These are phyloP conservation scores for Diacarnus erythraeanus DNA, from an alignment of 37 sponge, comb jelly and placozoan genomes.

Conservation along the genomic window DNA sequence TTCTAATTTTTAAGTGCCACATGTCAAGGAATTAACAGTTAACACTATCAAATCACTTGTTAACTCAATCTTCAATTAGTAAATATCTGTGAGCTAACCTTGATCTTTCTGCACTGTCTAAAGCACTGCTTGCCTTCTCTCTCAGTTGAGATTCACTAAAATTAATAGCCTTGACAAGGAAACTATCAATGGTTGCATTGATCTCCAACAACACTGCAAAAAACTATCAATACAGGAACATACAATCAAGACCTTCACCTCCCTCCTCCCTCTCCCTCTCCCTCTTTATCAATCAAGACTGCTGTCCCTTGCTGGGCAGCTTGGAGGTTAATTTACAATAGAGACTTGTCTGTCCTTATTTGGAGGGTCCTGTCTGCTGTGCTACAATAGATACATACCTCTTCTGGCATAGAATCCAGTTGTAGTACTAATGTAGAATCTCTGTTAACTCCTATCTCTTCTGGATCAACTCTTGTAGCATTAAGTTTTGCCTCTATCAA, in stretches of 20 bases:
- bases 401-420: not conserved
- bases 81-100: constrained; percentile 9
- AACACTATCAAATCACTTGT: too few species aligned
- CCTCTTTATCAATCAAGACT: too few species aligned
- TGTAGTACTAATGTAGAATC: constrained; percentile 41
- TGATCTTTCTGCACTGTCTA: constrained; percentile 13
- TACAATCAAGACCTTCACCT: constrained; percentile 1
- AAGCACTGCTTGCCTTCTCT: constrained; percentile 17
- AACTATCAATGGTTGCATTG: constrained; percentile 35
- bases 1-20: too few species aligned
- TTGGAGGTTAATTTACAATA: too few species aligned
- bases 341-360: too few species aligned
- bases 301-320: too few species aligned
- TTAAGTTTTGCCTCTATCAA: constrained; percentile 18
- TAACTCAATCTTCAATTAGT: too few species aligned
- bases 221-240: not conserved
- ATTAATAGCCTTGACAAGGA: not conserved
- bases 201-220: constrained; percentile 32
- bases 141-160: constrained; percentile 18
- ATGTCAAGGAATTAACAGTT: too few species aligned
- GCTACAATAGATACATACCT: constrained; percentile 10
- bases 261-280: too few species aligned
- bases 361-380: too few species aligned
- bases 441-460: constrained; percentile 27
- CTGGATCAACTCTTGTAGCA: constrained; percentile 3